phyloP scores from a whole-genome alignment of 2,797 vertebrate species.

The Micropoecilia bifurca region DNA sequence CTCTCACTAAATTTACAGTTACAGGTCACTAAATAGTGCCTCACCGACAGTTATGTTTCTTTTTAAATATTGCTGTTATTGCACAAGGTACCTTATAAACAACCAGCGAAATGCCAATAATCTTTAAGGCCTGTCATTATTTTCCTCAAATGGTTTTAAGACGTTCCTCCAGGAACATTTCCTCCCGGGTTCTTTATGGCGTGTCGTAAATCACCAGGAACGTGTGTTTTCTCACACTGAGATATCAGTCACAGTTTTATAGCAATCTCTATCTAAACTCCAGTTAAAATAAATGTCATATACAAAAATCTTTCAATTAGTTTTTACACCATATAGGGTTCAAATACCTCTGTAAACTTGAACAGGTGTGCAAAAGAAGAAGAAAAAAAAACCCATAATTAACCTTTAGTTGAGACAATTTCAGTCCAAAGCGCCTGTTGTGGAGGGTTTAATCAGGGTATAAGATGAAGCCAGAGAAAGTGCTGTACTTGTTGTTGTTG shows the following conservation, averaged over 20 bases:
- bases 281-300: constrained; percentile 26
- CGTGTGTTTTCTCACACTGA: constrained; percentile 7
- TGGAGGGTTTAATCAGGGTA: constrained; percentile 87
- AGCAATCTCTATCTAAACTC: constrained; percentile 15
- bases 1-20: not conserved
- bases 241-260: constrained; percentile 16
- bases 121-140: not conserved
- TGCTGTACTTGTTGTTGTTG: constrained; percentile 99
- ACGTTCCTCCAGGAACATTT: constrained; percentile 7
- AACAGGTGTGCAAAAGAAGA: constrained; percentile 27
- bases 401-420: constrained; percentile 22
- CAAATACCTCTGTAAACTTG: constrained; percentile 22
- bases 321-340: constrained; percentile 20
- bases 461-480: constrained; percentile 97
- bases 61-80: not conserved
- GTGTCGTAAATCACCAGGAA: constrained; percentile 4
- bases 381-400: constrained; percentile 16
- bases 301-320: constrained; percentile 37
- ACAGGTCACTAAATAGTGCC: not conserved
- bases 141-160: constrained; percentile 10
- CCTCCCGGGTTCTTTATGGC: not conserved
- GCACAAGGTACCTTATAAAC: constrained; percentile 1
- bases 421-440: constrained; percentile 25
- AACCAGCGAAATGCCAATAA: constrained; percentile 1
- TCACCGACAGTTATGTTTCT: not conserved